Percentiles rank a stretch among this genome's conserved stretches.
These are phyloP conservation scores for Arvicanthis niloticus DNA, from an alignment of 2,113 vertebrate species.

Conservation along the genomic window DNA sequence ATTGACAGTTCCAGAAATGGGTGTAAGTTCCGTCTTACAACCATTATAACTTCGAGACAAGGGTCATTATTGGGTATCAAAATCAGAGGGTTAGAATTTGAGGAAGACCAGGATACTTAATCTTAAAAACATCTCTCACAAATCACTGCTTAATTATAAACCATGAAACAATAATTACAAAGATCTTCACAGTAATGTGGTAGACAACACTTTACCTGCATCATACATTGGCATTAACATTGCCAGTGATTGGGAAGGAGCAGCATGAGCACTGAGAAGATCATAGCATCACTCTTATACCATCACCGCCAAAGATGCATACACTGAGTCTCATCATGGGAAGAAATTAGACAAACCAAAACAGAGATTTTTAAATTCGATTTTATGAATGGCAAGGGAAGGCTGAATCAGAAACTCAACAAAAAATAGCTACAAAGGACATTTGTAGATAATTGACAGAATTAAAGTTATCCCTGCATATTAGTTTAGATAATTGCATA, in stretches of 20 bases:
- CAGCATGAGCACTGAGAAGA: not conserved
- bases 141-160: constrained; percentile 26
- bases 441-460: constrained; percentile 3
- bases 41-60: not conserved
- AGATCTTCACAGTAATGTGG: not conserved
- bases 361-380: constrained; percentile 48
- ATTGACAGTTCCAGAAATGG: not conserved
- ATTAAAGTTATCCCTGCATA: not conserved
- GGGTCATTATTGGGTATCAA: not conserved
- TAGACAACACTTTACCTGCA: not conserved
- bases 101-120: not conserved
- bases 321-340: constrained; percentile 29
- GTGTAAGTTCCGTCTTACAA: not conserved
- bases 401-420: constrained; percentile 45
- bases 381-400: constrained; percentile 11
- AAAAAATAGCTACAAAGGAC: not conserved
- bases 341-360: constrained; percentile 37
- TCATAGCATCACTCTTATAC: not conserved
- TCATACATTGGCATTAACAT: constrained; percentile 17
- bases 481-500: constrained; percentile 12
- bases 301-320: not conserved
- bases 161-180: constrained; percentile 5
- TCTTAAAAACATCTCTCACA: not conserved
- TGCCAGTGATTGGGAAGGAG: not conserved
- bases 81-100: not conserved